phyloP scores from a whole-genome alignment of 2,113 vertebrate genomes.

The Ptychochromis oligacanthus region DNA sequence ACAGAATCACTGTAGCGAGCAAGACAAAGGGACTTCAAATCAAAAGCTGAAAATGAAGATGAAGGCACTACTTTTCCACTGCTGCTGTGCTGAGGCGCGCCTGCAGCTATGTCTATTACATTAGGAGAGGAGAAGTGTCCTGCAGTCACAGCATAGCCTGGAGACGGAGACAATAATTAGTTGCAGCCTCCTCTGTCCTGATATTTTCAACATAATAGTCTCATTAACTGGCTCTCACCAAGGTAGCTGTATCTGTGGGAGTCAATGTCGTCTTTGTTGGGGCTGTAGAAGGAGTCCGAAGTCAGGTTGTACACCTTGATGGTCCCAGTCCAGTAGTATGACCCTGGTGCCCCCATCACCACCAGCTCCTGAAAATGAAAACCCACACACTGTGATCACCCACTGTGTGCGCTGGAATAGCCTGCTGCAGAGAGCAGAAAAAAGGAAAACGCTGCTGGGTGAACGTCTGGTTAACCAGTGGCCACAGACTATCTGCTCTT shows the following conservation, averaged over 20 bases:
- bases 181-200: not conserved
- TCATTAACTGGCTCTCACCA: conserved; percentile 79
- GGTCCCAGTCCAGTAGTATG: conserved; percentile 98
- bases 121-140: conserved; percentile 91
- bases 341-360: conserved; percentile 96
- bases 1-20: conserved; percentile 24
- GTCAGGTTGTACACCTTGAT: conserved; percentile 96
- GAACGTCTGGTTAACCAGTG: conserved; percentile 71
- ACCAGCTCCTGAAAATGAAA: conserved; percentile 87
- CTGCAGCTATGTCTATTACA: conserved; percentile 89
- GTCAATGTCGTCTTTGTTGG: conserved; percentile 85
- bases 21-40: not conserved
- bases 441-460: conserved; percentile 31
- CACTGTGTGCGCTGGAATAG: not conserved
- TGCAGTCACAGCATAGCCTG: conserved; percentile 94
- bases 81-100: conserved; percentile 94
- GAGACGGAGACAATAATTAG: conserved; percentile 19
- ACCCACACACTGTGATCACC: not conserved
- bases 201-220: not conserved
- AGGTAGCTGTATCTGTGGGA: conserved; percentile 93
- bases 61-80: conserved; percentile 87
- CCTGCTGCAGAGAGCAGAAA: not conserved
- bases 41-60: conserved; percentile 9
- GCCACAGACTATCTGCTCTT: conserved; percentile 74
- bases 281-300: conserved; percentile 89